These are phyloP conservation scores for Drosophila melanica DNA, from an alignment of 1,140 invertebrate genomes.

Conservation along the genomic window DNA sequence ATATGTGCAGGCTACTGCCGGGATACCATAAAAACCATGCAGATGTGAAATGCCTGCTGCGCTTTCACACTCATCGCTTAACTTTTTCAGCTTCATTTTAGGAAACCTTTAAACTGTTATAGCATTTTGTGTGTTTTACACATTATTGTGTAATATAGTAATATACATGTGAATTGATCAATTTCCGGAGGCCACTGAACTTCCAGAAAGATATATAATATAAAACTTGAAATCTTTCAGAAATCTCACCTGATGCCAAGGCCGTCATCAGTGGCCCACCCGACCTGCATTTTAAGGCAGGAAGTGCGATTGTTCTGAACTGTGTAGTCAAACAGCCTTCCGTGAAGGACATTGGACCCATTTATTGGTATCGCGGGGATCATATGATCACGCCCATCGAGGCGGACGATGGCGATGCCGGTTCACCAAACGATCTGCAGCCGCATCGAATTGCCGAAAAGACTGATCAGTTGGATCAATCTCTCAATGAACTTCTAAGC, in stretches of 20 bases:
- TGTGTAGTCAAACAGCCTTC: conserved; percentile 92
- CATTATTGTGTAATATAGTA: too few relatives aligned
- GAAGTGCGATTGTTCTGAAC: conserved; percentile 91
- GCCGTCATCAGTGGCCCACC: conserved; percentile 90
- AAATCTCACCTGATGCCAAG: conserved; percentile 89
- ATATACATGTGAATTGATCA: too few relatives aligned
- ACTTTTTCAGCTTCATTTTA: conserved; percentile 52
- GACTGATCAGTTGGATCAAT: conserved; percentile 20
- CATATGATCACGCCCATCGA: conserved; percentile 79
- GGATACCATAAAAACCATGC: too few relatives aligned
- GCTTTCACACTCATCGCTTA: conserved; percentile 18
- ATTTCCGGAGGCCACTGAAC: too few relatives aligned
- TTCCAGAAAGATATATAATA: conserved; percentile 1
- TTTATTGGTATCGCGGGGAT: conserved; percentile 92
- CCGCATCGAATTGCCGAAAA: background rate
- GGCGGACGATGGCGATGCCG: conserved; percentile 74
- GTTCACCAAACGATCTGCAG: background rate
- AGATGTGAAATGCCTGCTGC: background rate
- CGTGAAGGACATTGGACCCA: conserved; percentile 91
- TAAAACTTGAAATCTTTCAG: conserved; percentile 30
- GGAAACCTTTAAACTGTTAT: conserved; percentile 60
- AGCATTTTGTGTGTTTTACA: conserved; percentile 61
- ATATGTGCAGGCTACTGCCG: background rate
- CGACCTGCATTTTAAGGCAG: conserved; percentile 93
- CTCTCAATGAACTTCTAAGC: conserved; percentile 60